Evolutionary conservation across 2,113 vertebrate species (phyloP), one percentile per base, ranked within the genome.

Genomic region (Nothocercus nigrocapillus): DNA sequence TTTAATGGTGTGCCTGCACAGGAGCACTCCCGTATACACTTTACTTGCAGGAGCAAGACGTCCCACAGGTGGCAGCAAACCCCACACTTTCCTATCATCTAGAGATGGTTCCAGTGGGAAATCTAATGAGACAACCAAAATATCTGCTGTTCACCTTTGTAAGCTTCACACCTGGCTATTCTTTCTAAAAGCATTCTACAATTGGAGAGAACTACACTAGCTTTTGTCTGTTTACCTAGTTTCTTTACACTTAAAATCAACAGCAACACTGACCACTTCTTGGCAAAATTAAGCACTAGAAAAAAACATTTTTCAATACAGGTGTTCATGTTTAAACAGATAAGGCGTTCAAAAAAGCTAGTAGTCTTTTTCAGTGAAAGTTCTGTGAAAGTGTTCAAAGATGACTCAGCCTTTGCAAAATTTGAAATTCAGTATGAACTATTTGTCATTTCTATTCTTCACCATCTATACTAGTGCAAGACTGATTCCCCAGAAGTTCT

Each of bases 31-130:
- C 0, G 0, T 59, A 45, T 9, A 63, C 17, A 15, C 0, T 0
- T 9, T 36, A 40, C 18, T 69, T 15, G 2, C 68, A 32, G 63
- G 15, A 69, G 17, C n/a, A 69, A 17, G 2, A 7, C 5, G 7
- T 38, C 40, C 92, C 91, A 78, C 66, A 96, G 88, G 36, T 88
- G 47, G 74, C 67, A 96, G 95, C 51, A 96, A 63, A 95, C 74
- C 40, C 81, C 40, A 45, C 1, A 1, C 45, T 76, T 93, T 69
- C 75, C 53, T 22, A 59, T 11, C 40, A 81, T 42, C 20, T 84
- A n/a, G 21, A 38, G 19, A 36, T 25, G 34, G 34, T 66, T 88
- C 62, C 44, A 7, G 1, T 9, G 8, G 32, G 17, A 75, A 70
- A 51, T 19, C 36, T 42, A 47, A 21, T 51, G 16, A 6, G 38